Evolutionary conservation across 2,888 invertebrate species (phyloP), one percentile per base, ranked within the genome.

Genomic region (Isotomurus palustris): DNA sequence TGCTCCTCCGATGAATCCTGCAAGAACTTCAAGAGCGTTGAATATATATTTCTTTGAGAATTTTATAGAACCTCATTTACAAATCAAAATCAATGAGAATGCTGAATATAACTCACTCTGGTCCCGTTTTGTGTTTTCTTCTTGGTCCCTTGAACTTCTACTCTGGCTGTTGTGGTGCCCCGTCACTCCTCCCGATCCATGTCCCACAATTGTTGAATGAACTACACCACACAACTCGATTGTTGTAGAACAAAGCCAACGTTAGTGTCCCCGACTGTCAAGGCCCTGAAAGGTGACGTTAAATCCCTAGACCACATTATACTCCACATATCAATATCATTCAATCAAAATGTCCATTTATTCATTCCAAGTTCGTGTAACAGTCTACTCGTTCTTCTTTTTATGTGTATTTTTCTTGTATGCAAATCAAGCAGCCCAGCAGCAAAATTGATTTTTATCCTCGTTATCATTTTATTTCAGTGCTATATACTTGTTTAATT

Each of bases 261-360:
- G 92, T 99, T 83, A 93, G 93, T 86, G 94, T 99, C 87, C 97
- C 97, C 85, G 99, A 99, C 90, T 94, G 94, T 86, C 92, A 93
- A 84, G 95, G 96, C 87, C 62, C 62, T 21, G 62, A 62, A 62
- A 51, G 62, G 62, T 62, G 47, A 44, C 55, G 56, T 52, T 55
- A n/a, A n/a, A 53, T 56, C 58, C 62, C 56, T 17, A 58, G 58
- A 55, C 49, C 55, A 55, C 47, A 55, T 58, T 56, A 51, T 38
- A 44, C 38, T 58, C 38, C 55, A 32, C 40, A 51, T 53, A 51
- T 54, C 53, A 59, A 60, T 53, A 48, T 45, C 44, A 36, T 12
- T 32, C 12, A 32, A 32, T 32, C 8, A 32, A 10, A 10, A 32
- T 32, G 32, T 32, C 10, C 32, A 8, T 32, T 32, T 32, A 32